Conservation (phyloP, 2,113 vertebrate species). For the Ranitomeya variabilis region DNA sequence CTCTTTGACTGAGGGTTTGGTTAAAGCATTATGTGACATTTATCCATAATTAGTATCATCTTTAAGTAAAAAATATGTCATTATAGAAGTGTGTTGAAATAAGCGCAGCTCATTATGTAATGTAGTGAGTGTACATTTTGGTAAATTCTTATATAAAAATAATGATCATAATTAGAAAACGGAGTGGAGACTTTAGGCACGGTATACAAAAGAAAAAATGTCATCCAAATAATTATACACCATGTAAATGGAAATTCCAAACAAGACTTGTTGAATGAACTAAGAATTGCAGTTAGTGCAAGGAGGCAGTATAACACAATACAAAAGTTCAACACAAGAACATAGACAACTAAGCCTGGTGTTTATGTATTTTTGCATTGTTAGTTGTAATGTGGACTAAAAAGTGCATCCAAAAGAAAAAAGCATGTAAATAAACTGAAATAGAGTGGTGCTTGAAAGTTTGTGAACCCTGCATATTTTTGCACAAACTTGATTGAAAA, state of each 20-base stretch:
- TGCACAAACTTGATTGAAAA: too few relatives aligned
- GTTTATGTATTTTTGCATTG: too few relatives aligned
- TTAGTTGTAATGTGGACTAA: too few relatives aligned
- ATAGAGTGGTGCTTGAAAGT: too few relatives aligned
- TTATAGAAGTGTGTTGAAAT: not conserved
- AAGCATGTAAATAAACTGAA: too few relatives aligned
- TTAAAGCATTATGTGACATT: not conserved
- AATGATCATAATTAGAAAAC: not conserved
- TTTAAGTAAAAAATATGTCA: slow-evolving; percentile 4
- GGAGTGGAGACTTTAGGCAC: not conserved
- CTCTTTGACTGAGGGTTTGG: slow-evolving; percentile 24
- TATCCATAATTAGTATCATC: not conserved
- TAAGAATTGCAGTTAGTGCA: too few relatives aligned
- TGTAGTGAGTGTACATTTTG: not conserved
- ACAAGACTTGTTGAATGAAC: too few relatives aligned
- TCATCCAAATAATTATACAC: not conserved
- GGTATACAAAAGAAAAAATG: not conserved
- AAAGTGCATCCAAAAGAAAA: too few relatives aligned
- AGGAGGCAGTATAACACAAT: too few relatives aligned
- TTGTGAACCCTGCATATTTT: too few relatives aligned
- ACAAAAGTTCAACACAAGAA: too few relatives aligned
- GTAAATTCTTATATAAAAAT: not conserved
- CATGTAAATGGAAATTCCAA: not conserved
- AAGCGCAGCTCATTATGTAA: not conserved
- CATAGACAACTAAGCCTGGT: too few relatives aligned